Conservation (phyloP, 2,113 vertebrate species). For the Charina bottae region DNA sequence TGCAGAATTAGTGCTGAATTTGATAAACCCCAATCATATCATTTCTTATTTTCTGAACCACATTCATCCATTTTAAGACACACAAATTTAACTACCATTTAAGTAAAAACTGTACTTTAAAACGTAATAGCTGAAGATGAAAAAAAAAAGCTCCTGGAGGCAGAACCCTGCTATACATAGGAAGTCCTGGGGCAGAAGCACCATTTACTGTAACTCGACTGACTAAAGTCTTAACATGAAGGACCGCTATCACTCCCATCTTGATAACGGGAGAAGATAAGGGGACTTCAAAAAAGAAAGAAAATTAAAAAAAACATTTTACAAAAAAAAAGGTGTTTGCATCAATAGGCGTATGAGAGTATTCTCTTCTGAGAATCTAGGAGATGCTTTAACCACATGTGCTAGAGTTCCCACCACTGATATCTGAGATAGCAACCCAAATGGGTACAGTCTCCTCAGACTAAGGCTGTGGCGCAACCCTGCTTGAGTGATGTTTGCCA, state of each 20-base stretch:
- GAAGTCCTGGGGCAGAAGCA: too few relatives aligned
- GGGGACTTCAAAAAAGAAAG: background rate
- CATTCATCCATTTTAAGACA: background rate
- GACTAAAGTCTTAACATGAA: constrained; percentile 45
- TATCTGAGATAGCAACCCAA: constrained; percentile 54
- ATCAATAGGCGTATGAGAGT: constrained; percentile 70
- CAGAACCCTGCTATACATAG: background rate
- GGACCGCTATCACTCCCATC: constrained; percentile 32
- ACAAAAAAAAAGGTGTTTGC: constrained; percentile 58
- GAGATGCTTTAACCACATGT: constrained; percentile 55
- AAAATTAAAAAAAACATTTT: background rate
- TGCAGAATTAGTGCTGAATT: background rate
- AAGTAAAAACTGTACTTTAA: background rate
- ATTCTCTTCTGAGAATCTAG: constrained; percentile 68
- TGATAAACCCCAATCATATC: background rate
- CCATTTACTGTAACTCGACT: constrained; percentile 30
- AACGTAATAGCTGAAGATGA: background rate
- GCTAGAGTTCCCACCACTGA: constrained; percentile 57
- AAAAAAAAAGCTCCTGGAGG: background rate
- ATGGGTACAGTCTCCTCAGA: constrained; percentile 65
- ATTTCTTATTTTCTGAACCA: background rate
- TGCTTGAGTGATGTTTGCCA: constrained; percentile 56
- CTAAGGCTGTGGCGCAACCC: constrained; percentile 48
- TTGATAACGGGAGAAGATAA: constrained; percentile 61
- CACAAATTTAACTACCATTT: background rate